These are phyloP conservation scores for Patella depressa DNA, from an alignment of 2,888 invertebrate genomes.

Conservation along the genomic window DNA sequence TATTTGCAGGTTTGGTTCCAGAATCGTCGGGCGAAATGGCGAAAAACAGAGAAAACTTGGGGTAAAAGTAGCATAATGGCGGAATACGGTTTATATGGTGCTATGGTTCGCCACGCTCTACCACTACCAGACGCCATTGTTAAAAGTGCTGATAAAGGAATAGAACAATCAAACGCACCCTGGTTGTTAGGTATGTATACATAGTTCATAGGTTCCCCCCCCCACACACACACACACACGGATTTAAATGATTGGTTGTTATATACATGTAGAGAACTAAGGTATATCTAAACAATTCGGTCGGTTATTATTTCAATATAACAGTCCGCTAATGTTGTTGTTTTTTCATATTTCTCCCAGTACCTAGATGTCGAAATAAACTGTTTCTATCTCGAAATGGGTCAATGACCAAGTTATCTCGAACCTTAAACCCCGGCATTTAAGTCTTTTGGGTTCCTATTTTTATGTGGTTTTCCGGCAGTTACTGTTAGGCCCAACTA, in stretches of 20 bases:
- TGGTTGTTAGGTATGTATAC: conserved; percentile 93
- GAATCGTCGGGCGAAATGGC: conserved; percentile 98
- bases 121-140: conserved; percentile 98
- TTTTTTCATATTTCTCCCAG: neutral
- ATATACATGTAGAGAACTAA: neutral
- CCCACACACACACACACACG: too few species aligned
- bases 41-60: conserved; percentile 99
- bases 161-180: conserved; percentile 90
- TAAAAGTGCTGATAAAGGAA: conserved; percentile 94
- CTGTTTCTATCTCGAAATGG: too few species aligned
- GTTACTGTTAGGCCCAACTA: too few species aligned
- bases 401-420: too few species aligned
- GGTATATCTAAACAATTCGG: neutral
- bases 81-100: conserved; percentile 98
- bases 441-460: too few species aligned
- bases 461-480: too few species aligned
- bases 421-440: too few species aligned
- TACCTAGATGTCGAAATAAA: neutral
- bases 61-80: conserved; percentile 99
- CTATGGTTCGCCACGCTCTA: conserved; percentile 98
- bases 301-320: neutral
- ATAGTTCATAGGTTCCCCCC: too few species aligned
- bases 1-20: conserved; percentile 95
- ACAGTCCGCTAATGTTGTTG: neutral
- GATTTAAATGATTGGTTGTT: too few species aligned